A percentile compares a stretch with the other conserved stretches of the same genome.
These are phyloP conservation scores for Octodonta nipae DNA, from an alignment of 2,888 invertebrate genomes.

Conservation along the genomic window DNA sequence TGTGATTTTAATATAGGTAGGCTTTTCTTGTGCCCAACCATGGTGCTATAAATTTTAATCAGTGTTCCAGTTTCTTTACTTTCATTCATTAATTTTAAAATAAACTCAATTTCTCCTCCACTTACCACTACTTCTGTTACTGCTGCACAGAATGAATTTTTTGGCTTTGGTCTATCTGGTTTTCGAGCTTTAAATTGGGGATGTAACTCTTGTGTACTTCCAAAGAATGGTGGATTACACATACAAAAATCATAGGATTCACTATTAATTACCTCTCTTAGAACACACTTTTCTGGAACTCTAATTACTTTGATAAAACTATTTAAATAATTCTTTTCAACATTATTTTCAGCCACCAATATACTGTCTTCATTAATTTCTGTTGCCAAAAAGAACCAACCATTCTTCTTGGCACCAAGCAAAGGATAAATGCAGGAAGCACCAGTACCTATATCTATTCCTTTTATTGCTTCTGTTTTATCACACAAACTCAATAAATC, in stretches of 20 bases:
- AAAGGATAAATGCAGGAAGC: constrained; percentile 88
- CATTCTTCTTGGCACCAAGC: constrained; percentile 62
- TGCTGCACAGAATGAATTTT: constrained; percentile 60
- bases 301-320: constrained; percentile 49
- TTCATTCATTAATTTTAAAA: constrained; percentile 71
- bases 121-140: constrained; percentile 58
- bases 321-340: constrained; percentile 57
- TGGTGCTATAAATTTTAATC: constrained; percentile 71
- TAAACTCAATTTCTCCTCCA: constrained; percentile 87
- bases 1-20: constrained; percentile 51
- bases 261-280: constrained; percentile 33
- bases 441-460: constrained; percentile 70
- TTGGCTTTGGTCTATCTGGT: constrained; percentile 45
- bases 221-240: constrained; percentile 97
- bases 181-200: constrained; percentile 30
- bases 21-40: constrained; percentile 83
- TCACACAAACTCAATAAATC: constrained; percentile 46
- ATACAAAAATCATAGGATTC: constrained; percentile 57
- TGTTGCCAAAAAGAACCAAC: constrained; percentile 78
- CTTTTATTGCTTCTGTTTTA: constrained; percentile 38
- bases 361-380: constrained; percentile 66
- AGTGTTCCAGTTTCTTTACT: constrained; percentile 49
- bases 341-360: constrained; percentile 56
- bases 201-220: constrained; percentile 33
- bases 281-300: constrained; percentile 38